Percentiles rank a stretch among this genome's conserved stretches.
These are phyloP conservation scores for Drosophila glabriapex DNA, from an alignment of 2,888 invertebrate species.

Conservation along the genomic window DNA sequence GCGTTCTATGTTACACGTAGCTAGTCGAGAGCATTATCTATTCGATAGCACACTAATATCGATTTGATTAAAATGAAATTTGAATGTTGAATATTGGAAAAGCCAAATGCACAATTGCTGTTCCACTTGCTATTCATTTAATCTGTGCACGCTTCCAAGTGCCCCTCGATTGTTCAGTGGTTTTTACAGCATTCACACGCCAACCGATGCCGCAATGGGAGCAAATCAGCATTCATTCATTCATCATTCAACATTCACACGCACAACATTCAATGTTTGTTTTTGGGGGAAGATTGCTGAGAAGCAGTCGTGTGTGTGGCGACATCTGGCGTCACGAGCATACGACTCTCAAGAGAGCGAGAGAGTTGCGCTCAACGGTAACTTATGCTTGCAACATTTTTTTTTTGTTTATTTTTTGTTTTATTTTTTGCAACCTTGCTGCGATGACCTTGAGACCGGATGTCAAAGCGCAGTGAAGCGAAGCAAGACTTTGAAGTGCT, in stretches of 20 bases:
- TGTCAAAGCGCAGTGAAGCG: constrained; percentile 44
- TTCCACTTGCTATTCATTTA: constrained; percentile 19
- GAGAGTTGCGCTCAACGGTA: constrained; percentile 11
- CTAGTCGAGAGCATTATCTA: background rate
- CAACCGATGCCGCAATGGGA: constrained; percentile 18
- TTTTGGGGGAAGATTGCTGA: background rate
- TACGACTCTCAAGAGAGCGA: background rate
- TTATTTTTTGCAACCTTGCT: constrained; percentile 7
- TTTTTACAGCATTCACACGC: constrained; percentile 40
- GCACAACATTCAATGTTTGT: constrained; percentile 28
- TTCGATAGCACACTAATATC: background rate
- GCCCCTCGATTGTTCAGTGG: constrained; percentile 1
- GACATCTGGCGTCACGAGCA: constrained; percentile 43
- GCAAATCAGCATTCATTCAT: constrained; percentile 15
- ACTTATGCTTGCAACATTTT: constrained; percentile 16
- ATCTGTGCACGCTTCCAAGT: constrained; percentile 4
- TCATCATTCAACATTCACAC: constrained; percentile 32
- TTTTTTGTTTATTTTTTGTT: background rate
- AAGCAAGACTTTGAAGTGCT: constrained; percentile 23
- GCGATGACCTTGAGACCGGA: constrained; percentile 46
- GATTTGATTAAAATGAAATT: background rate
- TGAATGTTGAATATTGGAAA: constrained; percentile 20
- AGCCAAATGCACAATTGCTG: constrained; percentile 42
- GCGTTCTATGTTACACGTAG: background rate
- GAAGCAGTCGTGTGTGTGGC: constrained; percentile 27